phyloP scores from a whole-genome alignment of 1,140 invertebrate species.

The Drosophila rhopaloa region DNA sequence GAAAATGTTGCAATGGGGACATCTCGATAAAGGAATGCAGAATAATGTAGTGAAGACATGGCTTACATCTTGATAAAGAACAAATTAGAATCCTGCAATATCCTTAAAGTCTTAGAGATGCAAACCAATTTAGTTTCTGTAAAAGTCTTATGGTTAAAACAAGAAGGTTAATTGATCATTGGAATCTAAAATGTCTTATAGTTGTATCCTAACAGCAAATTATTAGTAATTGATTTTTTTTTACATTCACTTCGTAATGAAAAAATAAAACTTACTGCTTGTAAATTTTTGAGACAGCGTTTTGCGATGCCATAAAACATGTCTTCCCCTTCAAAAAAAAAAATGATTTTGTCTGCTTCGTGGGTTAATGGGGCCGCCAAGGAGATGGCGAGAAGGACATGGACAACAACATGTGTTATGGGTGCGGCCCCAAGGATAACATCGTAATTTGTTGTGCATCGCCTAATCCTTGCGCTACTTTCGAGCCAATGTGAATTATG shows the following conservation, averaged over 20 bases:
- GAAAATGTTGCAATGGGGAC: not conserved
- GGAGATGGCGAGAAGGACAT: conserved; percentile 7
- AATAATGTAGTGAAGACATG: not conserved
- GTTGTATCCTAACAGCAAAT: too few relatives aligned
- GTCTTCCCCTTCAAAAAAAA: not conserved
- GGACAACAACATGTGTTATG: conserved; percentile 12
- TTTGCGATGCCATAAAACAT: not conserved
- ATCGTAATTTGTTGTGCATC: conserved; percentile 64
- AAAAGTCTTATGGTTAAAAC: too few relatives aligned
- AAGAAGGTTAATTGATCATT: too few relatives aligned
- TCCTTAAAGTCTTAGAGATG: too few relatives aligned
- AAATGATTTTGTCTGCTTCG: conserved; percentile 1
- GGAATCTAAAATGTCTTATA: too few relatives aligned
- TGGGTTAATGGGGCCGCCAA: conserved; percentile 21
- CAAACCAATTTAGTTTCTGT: too few relatives aligned
- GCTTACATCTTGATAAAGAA: too few relatives aligned
- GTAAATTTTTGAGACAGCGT: not conserved
- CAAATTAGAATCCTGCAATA: too few relatives aligned
- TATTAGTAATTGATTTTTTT: too few relatives aligned
- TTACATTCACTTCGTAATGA: too few relatives aligned
- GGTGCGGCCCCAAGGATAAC: conserved; percentile 56
- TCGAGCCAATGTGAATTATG: conserved; percentile 70
- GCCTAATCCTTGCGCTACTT: conserved; percentile 75
- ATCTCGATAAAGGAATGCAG: conserved; percentile 13
- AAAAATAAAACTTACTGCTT: too few relatives aligned